Evolutionary conservation across 2,888 invertebrate genomes (phyloP).

Genomic region (Pomacea canaliculata): DNA sequence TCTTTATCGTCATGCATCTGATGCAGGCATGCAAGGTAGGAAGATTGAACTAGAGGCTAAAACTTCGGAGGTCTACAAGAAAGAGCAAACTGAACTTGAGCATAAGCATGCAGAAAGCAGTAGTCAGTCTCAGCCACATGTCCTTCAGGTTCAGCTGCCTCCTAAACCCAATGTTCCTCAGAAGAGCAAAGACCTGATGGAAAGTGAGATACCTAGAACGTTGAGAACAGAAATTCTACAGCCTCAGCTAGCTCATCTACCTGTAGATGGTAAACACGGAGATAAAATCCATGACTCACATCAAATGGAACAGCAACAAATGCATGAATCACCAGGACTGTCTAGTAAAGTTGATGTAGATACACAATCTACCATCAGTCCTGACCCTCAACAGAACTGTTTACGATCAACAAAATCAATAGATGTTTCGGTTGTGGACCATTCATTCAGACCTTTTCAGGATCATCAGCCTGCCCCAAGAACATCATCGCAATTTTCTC

Average conservation of each 20-base stretch:
- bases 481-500: neutral
- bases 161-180: slow-evolving; percentile 1
- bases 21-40: slow-evolving; percentile 10
- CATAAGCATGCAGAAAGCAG: no score
- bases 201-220: slow-evolving; percentile 6
- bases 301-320: neutral
- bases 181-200: slow-evolving; percentile 4
- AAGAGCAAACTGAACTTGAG: neutral
- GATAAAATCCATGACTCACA: slow-evolving; percentile 1
- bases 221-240: slow-evolving; percentile 9
- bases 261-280: neutral
- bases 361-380: slow-evolving; percentile 11
- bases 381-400: neutral
- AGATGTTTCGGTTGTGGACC: slow-evolving; percentile 10
- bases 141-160: slow-evolving; percentile 17
- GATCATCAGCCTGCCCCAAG: neutral
- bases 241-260: slow-evolving; percentile 17
- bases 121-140: slow-evolving; percentile 12
- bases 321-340: neutral
- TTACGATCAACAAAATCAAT: neutral
- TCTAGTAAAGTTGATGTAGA: neutral
- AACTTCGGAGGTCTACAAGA: neutral
- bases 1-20: slow-evolving; percentile 19
- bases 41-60: neutral
- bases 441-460: slow-evolving; percentile 1